These are phyloP conservation scores for Eueides isabella DNA, from an alignment of 1,140 invertebrate genomes.

Conservation along the genomic window DNA sequence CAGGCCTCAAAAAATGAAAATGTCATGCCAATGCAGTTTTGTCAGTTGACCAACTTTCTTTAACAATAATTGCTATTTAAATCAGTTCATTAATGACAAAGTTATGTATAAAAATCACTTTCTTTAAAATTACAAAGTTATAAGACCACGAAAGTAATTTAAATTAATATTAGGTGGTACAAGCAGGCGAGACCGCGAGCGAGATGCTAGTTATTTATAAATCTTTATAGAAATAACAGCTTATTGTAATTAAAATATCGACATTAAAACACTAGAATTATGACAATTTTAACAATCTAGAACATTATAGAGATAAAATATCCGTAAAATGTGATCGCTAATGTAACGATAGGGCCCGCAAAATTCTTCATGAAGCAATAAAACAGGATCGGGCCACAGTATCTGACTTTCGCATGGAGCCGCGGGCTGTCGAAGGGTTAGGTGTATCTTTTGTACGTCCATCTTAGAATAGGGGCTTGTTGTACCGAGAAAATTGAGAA, in stretches of 20 bases:
- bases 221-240: background rate
- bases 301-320: conserved; percentile 33
- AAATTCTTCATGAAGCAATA: conserved; percentile 66
- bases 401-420: conserved; percentile 55
- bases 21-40: too few relatives aligned
- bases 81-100: too few relatives aligned
- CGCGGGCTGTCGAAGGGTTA: conserved; percentile 71
- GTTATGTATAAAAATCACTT: too few relatives aligned
- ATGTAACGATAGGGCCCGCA: conserved; percentile 28
- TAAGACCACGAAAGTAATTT: too few relatives aligned
- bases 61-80: too few relatives aligned
- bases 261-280: background rate
- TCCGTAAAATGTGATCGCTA: conserved; percentile 38
- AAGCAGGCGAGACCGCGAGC: too few relatives aligned
- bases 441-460: conserved; percentile 68
- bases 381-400: conserved; percentile 58
- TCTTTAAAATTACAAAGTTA: too few relatives aligned
- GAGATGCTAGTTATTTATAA: too few relatives aligned
- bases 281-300: background rate
- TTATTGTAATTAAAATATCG: background rate
- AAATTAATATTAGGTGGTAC: too few relatives aligned
- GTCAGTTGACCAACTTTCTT: too few relatives aligned
- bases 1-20: too few relatives aligned
- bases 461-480: conserved; percentile 66
- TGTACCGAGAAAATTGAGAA: conserved; percentile 73